Evolutionary conservation across 2,888 invertebrate genomes (phyloP), one percentile per base, ranked within the genome.

Genomic region (Epinotia bilunana): DNA sequence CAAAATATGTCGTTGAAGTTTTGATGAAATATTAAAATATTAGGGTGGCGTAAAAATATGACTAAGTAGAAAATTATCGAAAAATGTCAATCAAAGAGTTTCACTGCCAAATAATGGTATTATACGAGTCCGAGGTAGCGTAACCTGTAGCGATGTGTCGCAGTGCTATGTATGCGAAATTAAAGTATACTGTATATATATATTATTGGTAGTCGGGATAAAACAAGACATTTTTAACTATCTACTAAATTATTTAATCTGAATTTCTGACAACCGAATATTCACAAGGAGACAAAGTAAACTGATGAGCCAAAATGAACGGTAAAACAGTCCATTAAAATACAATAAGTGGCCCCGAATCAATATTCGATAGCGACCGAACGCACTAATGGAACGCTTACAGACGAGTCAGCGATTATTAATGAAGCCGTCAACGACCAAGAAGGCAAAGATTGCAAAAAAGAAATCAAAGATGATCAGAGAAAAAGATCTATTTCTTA

Each of bases 381-480:
- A 68, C 70, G 63, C 53, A 71, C 74, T 76, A 70, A 74, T 76
- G 76, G 76, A 49, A 73, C 43, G 63, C 73, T 71, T 72, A 78
- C 72, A 28, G 69, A 49, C 39, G 61, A 67, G 57, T 70, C 65
- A 58, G 76, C 39, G 73, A 64, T 73, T 73, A 64, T 65, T 74
- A 67, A 74, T 70, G 74, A 70, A 60, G 33, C 64, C 53, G 60
- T 60, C 69, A 58, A 74, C 70, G 64, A 49, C 33, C 64, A 64
- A 46, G 58, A 63, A 63, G 64, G 65, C 43, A 71, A 65, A 61
- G 60, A 23, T 28, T 63, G 55, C 61, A 68, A 57, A 46, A 60
- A 60, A 58, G 16, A n/a, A 57, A 53, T 53, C 53, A 53, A 43
- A 61, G 20, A 43, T 20, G 33, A 53, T 53, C 20, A n/a, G 33